These are phyloP conservation scores for Cotesia congregata DNA, from an alignment of 2,888 invertebrate species.

Conservation along the genomic window DNA sequence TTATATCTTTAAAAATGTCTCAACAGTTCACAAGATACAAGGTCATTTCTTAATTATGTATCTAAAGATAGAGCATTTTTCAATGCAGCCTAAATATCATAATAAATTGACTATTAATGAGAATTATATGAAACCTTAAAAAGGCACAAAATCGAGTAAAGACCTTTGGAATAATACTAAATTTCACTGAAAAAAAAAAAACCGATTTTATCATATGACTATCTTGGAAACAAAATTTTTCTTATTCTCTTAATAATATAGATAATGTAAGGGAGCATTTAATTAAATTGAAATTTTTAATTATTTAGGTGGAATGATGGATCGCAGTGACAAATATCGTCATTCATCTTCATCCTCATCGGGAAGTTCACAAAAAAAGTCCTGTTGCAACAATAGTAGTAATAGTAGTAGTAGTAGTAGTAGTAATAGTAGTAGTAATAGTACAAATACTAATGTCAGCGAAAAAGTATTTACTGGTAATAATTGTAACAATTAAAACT, in stretches of 20 bases:
- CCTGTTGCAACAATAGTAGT: constrained; percentile 67
- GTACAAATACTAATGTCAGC: not conserved
- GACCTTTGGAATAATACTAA: too few relatives aligned
- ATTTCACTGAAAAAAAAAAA: too few relatives aligned
- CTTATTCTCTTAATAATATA: not conserved
- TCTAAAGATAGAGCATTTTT: too few relatives aligned
- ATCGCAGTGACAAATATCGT: constrained; percentile 67
- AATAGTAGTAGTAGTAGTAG: constrained; percentile 56
- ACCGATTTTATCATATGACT: too few relatives aligned
- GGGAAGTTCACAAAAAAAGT: constrained; percentile 62
- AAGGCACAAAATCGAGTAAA: too few relatives aligned
- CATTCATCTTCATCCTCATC: constrained; percentile 56
- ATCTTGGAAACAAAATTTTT: not conserved
- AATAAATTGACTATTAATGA: too few relatives aligned
- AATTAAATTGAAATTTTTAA: constrained; percentile 45
- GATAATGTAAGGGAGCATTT: not conserved
- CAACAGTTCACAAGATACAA: too few relatives aligned
- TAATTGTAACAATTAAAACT: not conserved
- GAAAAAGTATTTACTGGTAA: not conserved
- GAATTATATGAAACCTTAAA: too few relatives aligned
- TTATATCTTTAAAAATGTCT: too few relatives aligned
- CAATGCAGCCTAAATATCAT: too few relatives aligned
- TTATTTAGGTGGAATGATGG: constrained; percentile 67
- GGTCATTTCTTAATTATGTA: not conserved
- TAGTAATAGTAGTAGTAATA: not conserved